Percentiles rank a stretch among this genome's conserved stretches.
These are phyloP conservation scores for Lasius fuliginosus DNA, from an alignment of 2,888 invertebrate species.

Conservation along the genomic window DNA sequence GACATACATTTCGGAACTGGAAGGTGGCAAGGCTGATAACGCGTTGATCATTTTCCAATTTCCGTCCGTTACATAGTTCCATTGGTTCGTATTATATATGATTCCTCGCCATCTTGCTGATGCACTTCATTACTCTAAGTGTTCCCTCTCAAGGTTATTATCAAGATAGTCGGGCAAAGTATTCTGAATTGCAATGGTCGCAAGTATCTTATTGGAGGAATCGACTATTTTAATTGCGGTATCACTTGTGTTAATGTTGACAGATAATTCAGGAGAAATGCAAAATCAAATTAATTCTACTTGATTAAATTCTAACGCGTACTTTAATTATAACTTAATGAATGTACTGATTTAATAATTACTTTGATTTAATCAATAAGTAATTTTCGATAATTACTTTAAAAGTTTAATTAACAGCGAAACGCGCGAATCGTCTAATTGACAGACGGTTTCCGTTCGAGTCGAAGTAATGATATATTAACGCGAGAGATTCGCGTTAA, in stretches of 20 bases:
- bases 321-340: not conserved
- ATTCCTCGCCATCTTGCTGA: conserved; percentile 27
- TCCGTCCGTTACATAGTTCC: conserved; percentile 34
- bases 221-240: not conserved
- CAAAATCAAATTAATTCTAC: not conserved
- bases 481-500: not conserved
- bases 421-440: not conserved
- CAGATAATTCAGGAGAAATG: conserved; percentile 3
- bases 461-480: not conserved
- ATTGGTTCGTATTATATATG: conserved; percentile 34
- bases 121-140: conserved; percentile 40
- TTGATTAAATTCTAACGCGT: not conserved
- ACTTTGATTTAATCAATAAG: not conserved
- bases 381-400: not conserved
- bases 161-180: conserved; percentile 26
- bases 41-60: conserved; percentile 55
- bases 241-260: not conserved
- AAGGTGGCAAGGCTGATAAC: conserved; percentile 33
- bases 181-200: not conserved
- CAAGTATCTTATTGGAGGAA: not conserved
- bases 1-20: conserved; percentile 35
- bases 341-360: not conserved
- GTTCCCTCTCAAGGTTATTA: conserved; percentile 29
- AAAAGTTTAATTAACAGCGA: not conserved
- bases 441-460: not conserved